Evolutionary conservation across 92 coral and sea anemone genomes (phyloP).

Genomic region (Zoanthus gigantus): DNA sequence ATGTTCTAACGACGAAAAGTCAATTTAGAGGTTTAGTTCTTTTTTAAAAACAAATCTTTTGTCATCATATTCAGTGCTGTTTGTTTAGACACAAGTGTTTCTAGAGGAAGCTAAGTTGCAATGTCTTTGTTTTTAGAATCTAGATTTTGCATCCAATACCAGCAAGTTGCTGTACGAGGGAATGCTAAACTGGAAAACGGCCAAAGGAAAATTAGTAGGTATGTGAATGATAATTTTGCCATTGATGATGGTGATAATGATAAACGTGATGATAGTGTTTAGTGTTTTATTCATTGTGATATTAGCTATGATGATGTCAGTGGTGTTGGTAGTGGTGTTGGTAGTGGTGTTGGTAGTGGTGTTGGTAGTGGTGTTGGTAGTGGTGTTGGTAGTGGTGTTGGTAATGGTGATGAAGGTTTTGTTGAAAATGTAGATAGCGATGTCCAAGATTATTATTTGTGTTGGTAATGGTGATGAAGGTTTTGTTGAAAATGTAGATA

Average conservation of each 20-base stretch:
- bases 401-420: not conserved
- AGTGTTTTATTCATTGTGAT: not conserved
- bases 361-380: not conserved
- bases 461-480: not conserved
- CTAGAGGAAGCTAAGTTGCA: not conserved
- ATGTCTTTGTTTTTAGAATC: conserved; percentile 63
- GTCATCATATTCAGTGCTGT: too few relatives aligned
- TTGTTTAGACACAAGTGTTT: not conserved
- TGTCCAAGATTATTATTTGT: not conserved
- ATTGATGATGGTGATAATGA: not conserved
- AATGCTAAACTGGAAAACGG: conserved; percentile 85
- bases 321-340: not conserved
- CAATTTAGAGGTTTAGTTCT: too few relatives aligned
- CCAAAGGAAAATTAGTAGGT: conserved; percentile 90
- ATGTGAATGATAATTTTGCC: not conserved
- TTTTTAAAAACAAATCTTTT: too few relatives aligned
- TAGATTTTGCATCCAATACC: conserved; percentile 89
- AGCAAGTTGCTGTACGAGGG: conserved; percentile 89
- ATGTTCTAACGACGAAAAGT: too few relatives aligned
- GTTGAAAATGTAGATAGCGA: not conserved
- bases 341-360: not conserved
- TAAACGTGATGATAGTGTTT: not conserved
- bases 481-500: not conserved
- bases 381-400: not conserved
- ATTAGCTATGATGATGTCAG: not conserved